Evolutionary conservation across 2,113 vertebrate species (phyloP).

Genomic region (Sinocyclocheilus maitianheensis): DNA sequence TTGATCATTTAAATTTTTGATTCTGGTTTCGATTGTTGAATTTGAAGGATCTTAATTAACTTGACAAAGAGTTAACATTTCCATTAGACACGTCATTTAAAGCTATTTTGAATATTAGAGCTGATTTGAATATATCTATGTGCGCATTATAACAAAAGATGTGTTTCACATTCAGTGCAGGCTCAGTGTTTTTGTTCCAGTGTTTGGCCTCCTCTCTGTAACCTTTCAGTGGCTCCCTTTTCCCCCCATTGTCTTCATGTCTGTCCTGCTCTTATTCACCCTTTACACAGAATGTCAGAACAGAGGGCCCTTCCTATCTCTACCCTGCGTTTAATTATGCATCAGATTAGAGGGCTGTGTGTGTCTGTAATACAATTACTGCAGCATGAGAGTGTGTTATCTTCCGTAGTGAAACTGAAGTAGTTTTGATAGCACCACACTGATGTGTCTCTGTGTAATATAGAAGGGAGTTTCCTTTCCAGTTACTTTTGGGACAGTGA

Average conservation of each 20-base stretch:
- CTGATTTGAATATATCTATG: neutral
- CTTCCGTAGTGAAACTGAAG: conserved; percentile 53
- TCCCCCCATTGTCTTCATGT: conserved; percentile 5
- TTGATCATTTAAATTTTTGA: neutral
- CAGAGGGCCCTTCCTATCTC: conserved; percentile 39
- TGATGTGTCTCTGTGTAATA: conserved; percentile 37
- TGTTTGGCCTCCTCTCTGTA: conserved; percentile 8
- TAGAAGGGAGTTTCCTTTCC: conserved; percentile 48
- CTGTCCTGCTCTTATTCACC: conserved; percentile 39
- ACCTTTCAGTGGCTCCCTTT: neutral
- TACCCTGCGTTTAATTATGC: conserved; percentile 53
- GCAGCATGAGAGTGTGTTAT: conserved; percentile 25
- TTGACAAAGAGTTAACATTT: neutral
- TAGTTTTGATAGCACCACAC: conserved; percentile 26
- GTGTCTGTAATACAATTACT: conserved; percentile 34
- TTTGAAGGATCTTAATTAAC: neutral
- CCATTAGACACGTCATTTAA: neutral
- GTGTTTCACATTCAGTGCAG: neutral
- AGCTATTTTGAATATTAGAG: neutral
- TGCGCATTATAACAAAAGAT: neutral
- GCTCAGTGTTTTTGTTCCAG: neutral
- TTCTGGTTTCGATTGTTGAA: neutral
- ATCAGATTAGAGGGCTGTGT: conserved; percentile 31
- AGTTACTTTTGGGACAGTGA: conserved; percentile 18
- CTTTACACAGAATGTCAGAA: conserved; percentile 45